Conservation (phyloP, 2,888 invertebrate species). For the Baccha elongata region DNA sequence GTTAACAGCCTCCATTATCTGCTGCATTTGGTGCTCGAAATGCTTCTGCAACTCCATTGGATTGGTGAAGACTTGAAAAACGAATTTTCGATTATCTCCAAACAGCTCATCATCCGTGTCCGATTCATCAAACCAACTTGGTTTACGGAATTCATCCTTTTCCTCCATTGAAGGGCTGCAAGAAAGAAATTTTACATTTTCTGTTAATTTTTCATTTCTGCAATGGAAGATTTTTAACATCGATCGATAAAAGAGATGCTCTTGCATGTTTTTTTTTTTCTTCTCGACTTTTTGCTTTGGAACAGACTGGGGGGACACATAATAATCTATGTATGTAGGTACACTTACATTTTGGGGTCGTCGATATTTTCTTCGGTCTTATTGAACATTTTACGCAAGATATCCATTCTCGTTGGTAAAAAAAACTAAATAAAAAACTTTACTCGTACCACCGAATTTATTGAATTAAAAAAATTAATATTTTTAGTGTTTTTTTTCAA, state of each 20-base stretch:
- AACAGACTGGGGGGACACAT: neutral
- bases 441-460: slow-evolving; percentile 20
- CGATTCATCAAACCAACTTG: slow-evolving; percentile 82
- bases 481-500: slow-evolving; percentile 21
- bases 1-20: slow-evolving; percentile 83
- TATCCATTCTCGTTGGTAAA: slow-evolving; percentile 76
- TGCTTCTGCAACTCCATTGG: slow-evolving; percentile 85
- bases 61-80: slow-evolving; percentile 85
- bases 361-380: slow-evolving; percentile 74
- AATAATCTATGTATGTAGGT: neutral
- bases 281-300: slow-evolving; percentile 17
- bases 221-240: slow-evolving; percentile 35
- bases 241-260: slow-evolving; percentile 64
- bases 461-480: slow-evolving; percentile 45
- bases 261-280: slow-evolving; percentile 46
- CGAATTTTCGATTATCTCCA: slow-evolving; percentile 81
- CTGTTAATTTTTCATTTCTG: neutral
- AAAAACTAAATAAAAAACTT: slow-evolving; percentile 64
- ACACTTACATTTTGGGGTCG: slow-evolving; percentile 75
- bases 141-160: slow-evolving; percentile 82
- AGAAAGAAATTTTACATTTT: slow-evolving; percentile 12
- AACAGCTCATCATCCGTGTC: slow-evolving; percentile 82
- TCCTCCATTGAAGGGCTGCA: slow-evolving; percentile 74
- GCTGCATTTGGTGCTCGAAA: slow-evolving; percentile 85
- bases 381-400: slow-evolving; percentile 79